phyloP scores from a whole-genome alignment of 2,888 invertebrate genomes.

The Zhuqinia jingwanae region DNA sequence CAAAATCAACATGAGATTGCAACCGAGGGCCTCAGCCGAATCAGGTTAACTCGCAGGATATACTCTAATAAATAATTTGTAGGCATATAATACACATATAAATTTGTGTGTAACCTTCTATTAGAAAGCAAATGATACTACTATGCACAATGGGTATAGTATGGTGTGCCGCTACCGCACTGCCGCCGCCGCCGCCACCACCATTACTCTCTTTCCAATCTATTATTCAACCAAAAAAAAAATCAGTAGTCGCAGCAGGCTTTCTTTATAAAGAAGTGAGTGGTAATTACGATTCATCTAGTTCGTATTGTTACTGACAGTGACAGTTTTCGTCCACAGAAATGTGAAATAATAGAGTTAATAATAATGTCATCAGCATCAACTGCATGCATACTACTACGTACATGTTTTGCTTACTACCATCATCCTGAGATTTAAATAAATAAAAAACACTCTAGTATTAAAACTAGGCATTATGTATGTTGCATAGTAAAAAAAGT shows the following conservation, averaged over 20 bases:
- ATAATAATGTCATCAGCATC: slow-evolving; percentile 34
- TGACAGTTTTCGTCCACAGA: slow-evolving; percentile 30
- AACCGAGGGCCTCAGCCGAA: too few relatives aligned
- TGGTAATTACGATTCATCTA: slow-evolving; percentile 34
- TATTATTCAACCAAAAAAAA: background rate
- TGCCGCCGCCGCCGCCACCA: background rate
- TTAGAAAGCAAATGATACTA: background rate
- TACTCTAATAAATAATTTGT: too few relatives aligned
- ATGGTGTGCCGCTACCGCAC: too few relatives aligned
- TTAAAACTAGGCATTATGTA: too few relatives aligned
- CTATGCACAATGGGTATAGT: too few relatives aligned
- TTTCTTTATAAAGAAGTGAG: slow-evolving; percentile 34
- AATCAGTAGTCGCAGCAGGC: slow-evolving; percentile 12
- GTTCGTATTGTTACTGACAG: slow-evolving; percentile 29
- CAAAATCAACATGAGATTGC: too few relatives aligned
- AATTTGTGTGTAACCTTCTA: too few relatives aligned
- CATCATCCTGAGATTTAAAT: background rate
- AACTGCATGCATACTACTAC: background rate
- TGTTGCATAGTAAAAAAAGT: background rate
- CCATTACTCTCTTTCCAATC: background rate
- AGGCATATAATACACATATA: too few relatives aligned
- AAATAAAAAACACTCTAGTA: too few relatives aligned
- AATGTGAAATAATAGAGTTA: background rate
- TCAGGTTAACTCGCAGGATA: too few relatives aligned
- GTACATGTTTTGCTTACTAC: too few relatives aligned